A percentile compares a stretch with the other conserved stretches of the same genome.
Evolutionary conservation across 2,113 vertebrate genomes (phyloP).

Genomic region (Hippopotamus amphibius): DNA sequence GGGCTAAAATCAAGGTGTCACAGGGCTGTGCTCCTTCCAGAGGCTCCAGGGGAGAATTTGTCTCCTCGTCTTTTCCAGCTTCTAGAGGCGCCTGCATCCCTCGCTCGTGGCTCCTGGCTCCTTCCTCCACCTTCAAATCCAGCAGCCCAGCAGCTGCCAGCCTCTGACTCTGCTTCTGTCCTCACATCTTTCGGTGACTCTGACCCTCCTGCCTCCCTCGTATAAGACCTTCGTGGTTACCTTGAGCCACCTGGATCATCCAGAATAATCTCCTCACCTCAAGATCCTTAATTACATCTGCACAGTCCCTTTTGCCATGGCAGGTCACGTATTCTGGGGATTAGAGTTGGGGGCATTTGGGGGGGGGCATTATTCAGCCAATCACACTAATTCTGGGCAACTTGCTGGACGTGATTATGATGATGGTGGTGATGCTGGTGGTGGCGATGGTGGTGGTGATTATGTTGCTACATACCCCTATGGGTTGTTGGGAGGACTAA

Average conservation of each 20-base stretch:
- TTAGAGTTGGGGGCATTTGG: fast-evolving
- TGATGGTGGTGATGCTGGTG: fast-evolving
- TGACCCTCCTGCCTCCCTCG: background rate
- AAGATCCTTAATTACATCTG: background rate
- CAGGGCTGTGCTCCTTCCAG: fast-evolving
- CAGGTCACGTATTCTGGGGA: background rate
- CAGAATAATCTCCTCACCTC: background rate
- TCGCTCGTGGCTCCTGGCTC: background rate
- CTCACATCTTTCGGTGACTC: background rate
- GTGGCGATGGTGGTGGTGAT: fast-evolving
- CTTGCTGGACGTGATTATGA: too few species aligned
- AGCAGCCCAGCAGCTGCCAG: fast-evolving
- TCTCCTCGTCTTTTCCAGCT: background rate
- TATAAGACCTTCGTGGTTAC: too few species aligned
- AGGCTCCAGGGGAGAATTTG: fast-evolving
- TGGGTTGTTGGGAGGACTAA: background rate
- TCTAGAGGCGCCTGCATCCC: fast-evolving
- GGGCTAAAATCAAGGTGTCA: too few species aligned
- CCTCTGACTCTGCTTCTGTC: background rate
- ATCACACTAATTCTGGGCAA: too few species aligned
- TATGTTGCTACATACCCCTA: too few species aligned
- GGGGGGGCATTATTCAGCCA: background rate
- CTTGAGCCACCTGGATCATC: fast-evolving
- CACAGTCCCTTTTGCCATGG: background rate
- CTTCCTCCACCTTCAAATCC: background rate